Percentiles rank a stretch among this genome's conserved stretches.
Conservation (phyloP, 2,888 invertebrate species). For the Endomychus coccineus region DNA sequence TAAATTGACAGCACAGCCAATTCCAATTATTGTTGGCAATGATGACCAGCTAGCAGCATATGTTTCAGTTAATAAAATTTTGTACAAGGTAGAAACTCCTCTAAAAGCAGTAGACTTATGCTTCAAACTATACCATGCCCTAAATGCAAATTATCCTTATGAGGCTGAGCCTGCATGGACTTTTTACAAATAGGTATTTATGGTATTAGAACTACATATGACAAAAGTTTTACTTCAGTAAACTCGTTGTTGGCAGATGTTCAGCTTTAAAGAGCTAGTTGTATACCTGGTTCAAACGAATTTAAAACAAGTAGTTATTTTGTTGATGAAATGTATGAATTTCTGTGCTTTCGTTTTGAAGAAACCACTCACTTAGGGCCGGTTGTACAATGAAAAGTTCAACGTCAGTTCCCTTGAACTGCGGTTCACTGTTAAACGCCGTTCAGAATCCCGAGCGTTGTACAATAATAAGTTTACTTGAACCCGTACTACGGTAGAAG, state of each 20-base stretch:
- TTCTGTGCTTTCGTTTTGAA: no score
- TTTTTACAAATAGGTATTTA: slow-evolving; percentile 8
- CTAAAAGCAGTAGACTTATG: slow-evolving; percentile 13
- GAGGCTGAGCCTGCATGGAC: slow-evolving; percentile 8
- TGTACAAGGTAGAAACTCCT: slow-evolving; percentile 7
- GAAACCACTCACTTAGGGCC: no score
- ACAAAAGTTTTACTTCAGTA: background rate
- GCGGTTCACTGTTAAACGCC: no score
- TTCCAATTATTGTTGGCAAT: slow-evolving; percentile 1
- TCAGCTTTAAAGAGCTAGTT: no score
- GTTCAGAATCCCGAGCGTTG: no score
- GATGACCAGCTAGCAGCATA: slow-evolving; percentile 3
- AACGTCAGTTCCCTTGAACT: no score
- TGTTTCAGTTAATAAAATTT: slow-evolving; percentile 1
- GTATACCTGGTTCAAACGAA: no score
- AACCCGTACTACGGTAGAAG: no score
- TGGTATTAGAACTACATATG: slow-evolving; percentile 3
- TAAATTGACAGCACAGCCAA: slow-evolving; percentile 3
- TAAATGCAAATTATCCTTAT: slow-evolving; percentile 6
- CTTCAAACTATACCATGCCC: slow-evolving; percentile 13
- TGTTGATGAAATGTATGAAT: no score
- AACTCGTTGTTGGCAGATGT: slow-evolving; percentile 1
- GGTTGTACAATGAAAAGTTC: no score
- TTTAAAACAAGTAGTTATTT: no score
- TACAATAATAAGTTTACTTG: no score